Evolutionary conservation across 2,888 invertebrate species (phyloP).

Genomic region (Mythimna impura): DNA sequence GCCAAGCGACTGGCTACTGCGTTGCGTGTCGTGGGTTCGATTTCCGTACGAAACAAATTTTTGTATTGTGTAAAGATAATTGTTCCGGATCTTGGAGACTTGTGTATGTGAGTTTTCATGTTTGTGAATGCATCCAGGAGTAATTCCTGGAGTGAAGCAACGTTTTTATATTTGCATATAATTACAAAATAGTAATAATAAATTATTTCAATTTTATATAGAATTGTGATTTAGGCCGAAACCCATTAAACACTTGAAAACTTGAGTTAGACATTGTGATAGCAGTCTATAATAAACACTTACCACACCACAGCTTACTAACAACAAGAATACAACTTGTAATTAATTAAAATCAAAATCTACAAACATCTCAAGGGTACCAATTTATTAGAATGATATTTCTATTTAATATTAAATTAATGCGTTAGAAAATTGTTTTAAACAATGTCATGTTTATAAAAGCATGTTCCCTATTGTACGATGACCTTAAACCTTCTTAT

Average conservation of each 20-base stretch:
- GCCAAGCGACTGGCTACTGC: too few species aligned
- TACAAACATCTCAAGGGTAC: constrained; percentile 4
- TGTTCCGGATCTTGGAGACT: too few species aligned
- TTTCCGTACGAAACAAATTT: too few species aligned
- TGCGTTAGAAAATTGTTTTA: constrained; percentile 8
- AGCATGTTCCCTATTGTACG: constrained; percentile 3
- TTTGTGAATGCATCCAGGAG: too few species aligned
- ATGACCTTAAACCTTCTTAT: constrained; percentile 42
- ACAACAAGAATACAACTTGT: neutral
- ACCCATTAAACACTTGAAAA: constrained; percentile 18
- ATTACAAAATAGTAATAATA: too few species aligned
- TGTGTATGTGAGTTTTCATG: too few species aligned
- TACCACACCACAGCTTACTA: neutral
- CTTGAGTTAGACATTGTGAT: neutral
- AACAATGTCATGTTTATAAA: neutral
- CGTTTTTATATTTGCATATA: too few species aligned
- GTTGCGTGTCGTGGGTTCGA: too few species aligned
- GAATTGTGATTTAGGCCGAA: constrained; percentile 6
- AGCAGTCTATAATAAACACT: neutral
- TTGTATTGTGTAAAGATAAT: too few species aligned
- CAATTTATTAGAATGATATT: neutral
- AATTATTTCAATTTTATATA: neutral
- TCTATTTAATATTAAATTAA: neutral
- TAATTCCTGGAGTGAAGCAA: too few species aligned
- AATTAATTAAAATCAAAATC: constrained; percentile 11